phyloP scores from a whole-genome alignment of 2,113 vertebrate species.

The Xiphophorus maculatus region DNA sequence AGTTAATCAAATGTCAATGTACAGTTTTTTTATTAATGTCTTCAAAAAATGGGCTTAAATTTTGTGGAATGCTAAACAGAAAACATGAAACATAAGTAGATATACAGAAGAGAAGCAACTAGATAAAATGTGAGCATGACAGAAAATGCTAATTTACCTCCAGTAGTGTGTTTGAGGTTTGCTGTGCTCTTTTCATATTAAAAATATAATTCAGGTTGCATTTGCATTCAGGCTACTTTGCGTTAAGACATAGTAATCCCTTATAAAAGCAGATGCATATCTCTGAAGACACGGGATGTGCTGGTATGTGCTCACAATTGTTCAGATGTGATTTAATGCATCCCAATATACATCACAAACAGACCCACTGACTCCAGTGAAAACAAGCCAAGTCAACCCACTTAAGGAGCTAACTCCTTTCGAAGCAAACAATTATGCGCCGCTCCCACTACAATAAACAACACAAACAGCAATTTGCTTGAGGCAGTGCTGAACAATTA shows the following conservation, averaged over 20 bases:
- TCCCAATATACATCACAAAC: constrained; percentile 16
- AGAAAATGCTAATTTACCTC: constrained; percentile 3
- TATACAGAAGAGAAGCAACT: not conserved
- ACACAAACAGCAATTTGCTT: constrained; percentile 23
- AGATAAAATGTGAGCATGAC: not conserved
- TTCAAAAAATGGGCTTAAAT: not conserved
- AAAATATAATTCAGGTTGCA: not conserved
- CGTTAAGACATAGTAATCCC: not conserved
- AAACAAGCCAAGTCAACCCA: constrained; percentile 24
- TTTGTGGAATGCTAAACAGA: not conserved
- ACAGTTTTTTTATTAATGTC: not conserved
- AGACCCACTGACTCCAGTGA: constrained; percentile 1
- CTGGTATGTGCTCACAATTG: not conserved
- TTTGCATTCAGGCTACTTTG: not conserved
- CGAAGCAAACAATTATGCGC: constrained; percentile 20
- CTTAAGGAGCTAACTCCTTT: constrained; percentile 15
- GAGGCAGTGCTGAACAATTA: constrained; percentile 24
- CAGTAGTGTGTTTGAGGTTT: not conserved
- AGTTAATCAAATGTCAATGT: not conserved
- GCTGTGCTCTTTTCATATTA: not conserved
- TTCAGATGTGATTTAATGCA: not conserved
- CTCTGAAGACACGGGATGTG: not conserved
- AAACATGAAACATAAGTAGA: not conserved
- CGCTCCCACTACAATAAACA: constrained; percentile 28
- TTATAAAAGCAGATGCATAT: constrained; percentile 3